Percentiles rank a stretch among this genome's conserved stretches.
These are phyloP conservation scores for Diadromus collaris DNA, from an alignment of 2,888 invertebrate genomes.

Conservation along the genomic window DNA sequence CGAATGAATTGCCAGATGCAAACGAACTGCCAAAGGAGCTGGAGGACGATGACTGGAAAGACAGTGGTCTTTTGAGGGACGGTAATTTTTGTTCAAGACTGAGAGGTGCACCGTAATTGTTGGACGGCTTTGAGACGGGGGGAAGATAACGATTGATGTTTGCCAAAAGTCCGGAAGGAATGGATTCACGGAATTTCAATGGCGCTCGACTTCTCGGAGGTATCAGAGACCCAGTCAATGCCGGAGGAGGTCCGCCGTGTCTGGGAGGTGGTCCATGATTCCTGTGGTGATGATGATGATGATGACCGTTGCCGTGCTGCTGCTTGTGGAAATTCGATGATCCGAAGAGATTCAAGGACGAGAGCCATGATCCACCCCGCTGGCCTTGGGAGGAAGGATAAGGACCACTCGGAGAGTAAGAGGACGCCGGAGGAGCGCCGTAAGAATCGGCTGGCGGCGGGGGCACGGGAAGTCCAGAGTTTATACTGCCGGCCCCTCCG, in stretches of 20 bases:
- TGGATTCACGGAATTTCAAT: constrained; percentile 87
- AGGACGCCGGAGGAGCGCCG: constrained; percentile 71
- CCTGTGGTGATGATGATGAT: constrained; percentile 69
- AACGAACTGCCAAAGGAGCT: constrained; percentile 55
- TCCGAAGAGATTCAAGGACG: constrained; percentile 33
- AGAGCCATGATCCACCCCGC: constrained; percentile 50
- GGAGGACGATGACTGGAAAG: constrained; percentile 68
- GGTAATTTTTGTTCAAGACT: constrained; percentile 73
- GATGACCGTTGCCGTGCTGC: constrained; percentile 74
- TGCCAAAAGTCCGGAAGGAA: constrained; percentile 85
- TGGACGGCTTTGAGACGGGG: constrained; percentile 67
- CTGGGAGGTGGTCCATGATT: constrained; percentile 59
- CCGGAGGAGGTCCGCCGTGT: constrained; percentile 61
- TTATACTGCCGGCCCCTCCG: constrained; percentile 21
- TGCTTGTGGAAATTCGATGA: constrained; percentile 52
- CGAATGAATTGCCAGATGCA: constrained; percentile 57
- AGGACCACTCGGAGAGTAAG: constrained; percentile 76
- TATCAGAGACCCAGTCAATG: constrained; percentile 69
- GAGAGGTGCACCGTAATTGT: constrained; percentile 70
- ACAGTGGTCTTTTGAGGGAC: constrained; percentile 63
- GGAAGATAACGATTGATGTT: constrained; percentile 81
- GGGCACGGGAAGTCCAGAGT: constrained; percentile 35
- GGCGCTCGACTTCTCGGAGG: constrained; percentile 80
- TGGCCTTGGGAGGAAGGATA: constrained; percentile 78
- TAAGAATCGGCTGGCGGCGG: constrained; percentile 68